Conservation (phyloP, 2,797 vertebrate genomes). For the Acipenser ruthenus region DNA sequence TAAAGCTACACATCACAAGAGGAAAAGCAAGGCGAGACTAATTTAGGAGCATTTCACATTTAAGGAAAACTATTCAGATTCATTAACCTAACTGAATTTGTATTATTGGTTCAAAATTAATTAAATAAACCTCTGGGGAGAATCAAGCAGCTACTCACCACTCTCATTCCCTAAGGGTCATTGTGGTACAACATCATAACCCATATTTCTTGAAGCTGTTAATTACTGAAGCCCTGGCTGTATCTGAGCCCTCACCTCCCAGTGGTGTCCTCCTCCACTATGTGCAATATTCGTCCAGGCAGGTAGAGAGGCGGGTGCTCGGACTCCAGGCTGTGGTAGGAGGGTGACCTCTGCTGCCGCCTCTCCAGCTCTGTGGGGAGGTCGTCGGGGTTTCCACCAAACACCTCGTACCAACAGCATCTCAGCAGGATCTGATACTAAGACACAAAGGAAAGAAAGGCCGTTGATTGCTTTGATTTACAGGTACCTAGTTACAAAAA, state of each 20-base stretch:
- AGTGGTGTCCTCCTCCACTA: slow-evolving; percentile 71
- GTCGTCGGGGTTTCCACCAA: slow-evolving; percentile 77
- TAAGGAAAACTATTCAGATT: too few relatives aligned
- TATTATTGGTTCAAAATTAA: too few relatives aligned
- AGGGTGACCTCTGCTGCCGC: slow-evolving; percentile 77
- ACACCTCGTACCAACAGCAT: slow-evolving; percentile 89
- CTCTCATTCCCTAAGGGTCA: too few relatives aligned
- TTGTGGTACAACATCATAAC: too few relatives aligned
- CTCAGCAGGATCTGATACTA: slow-evolving; percentile 89
- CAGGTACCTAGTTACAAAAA: not conserved
- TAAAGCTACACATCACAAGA: too few relatives aligned
- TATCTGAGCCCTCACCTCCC: slow-evolving; percentile 59
- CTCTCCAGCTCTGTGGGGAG: slow-evolving; percentile 82
- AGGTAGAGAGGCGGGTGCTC: slow-evolving; percentile 77
- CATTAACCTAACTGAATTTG: too few relatives aligned
- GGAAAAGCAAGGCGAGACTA: too few relatives aligned
- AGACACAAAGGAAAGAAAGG: not conserved
- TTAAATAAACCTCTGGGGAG: too few relatives aligned
- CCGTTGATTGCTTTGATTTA: fast-evolving
- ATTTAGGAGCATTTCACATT: too few relatives aligned
- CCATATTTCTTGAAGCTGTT: too few relatives aligned
- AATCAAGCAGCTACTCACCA: too few relatives aligned
- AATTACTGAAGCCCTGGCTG: too few relatives aligned
- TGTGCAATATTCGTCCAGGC: slow-evolving; percentile 79
- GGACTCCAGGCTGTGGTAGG: slow-evolving; percentile 67